These are phyloP conservation scores for Cepaea nemoralis DNA, from an alignment of 1,140 invertebrate genomes.

Conservation along the genomic window DNA sequence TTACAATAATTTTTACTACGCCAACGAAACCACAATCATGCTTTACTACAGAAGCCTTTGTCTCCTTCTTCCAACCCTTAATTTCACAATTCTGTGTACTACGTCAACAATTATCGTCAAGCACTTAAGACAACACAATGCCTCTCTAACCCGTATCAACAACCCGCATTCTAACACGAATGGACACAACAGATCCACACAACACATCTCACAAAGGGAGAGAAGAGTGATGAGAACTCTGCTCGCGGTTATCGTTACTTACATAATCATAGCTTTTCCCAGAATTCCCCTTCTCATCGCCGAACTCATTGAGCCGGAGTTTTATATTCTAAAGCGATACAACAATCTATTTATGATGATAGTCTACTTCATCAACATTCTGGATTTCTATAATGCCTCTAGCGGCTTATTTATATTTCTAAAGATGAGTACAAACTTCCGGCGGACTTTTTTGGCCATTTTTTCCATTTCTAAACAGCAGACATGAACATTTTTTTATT, in stretches of 20 bases:
- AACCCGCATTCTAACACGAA: not conserved
- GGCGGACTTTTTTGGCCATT: not conserved
- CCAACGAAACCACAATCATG: not conserved
- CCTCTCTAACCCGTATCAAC: not conserved
- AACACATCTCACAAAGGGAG: not conserved
- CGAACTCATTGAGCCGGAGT: not conserved
- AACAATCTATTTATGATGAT: not conserved
- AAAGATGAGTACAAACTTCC: not conserved
- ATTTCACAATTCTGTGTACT: not conserved
- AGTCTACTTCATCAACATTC: not conserved
- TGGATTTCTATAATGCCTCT: conserved; percentile 1
- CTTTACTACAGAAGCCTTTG: not conserved
- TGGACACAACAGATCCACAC: too few relatives aligned
- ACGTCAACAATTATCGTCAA: not conserved
- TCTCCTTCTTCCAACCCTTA: not conserved
- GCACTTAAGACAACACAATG: not conserved
- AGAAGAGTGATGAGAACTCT: not conserved
- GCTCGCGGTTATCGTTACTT: not conserved
- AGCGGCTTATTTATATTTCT: not conserved
- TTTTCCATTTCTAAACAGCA: too few relatives aligned
- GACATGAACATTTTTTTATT: too few relatives aligned
- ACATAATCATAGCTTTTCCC: not conserved
- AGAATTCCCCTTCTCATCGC: not conserved
- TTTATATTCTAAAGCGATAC: conserved; percentile 1
- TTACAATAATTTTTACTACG: conserved; percentile 21